These are phyloP conservation scores for Notiomystis cincta DNA, from an alignment of 2,113 vertebrate species.

Conservation along the genomic window DNA sequence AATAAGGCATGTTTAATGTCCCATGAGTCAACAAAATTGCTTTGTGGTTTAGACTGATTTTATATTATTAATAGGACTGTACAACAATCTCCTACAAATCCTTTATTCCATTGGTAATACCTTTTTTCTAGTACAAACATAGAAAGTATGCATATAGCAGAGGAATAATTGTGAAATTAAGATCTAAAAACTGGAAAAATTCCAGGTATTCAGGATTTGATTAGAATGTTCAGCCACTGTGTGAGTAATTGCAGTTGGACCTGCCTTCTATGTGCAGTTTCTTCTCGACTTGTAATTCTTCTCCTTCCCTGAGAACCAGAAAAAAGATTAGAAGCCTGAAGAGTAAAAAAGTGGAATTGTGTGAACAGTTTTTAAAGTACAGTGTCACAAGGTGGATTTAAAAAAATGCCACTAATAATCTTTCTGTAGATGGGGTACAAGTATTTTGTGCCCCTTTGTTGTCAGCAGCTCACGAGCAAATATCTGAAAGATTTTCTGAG, in stretches of 20 bases:
- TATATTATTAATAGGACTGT: constrained; percentile 52
- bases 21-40: constrained; percentile 62
- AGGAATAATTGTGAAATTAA: constrained; percentile 31
- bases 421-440: neutral
- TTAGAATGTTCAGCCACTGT: neutral
- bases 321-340: neutral
- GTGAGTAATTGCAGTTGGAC: neutral
- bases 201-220: neutral
- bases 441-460: neutral
- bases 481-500: neutral
- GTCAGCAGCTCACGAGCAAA: neutral
- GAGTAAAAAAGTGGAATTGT: neutral
- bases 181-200: constrained; percentile 1
- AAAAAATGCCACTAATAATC: neutral
- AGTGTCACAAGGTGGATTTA: neutral
- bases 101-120: constrained; percentile 22
- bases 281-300: neutral
- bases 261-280: neutral
- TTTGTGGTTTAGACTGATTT: constrained; percentile 51
- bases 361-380: neutral
- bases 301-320: neutral
- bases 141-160: neutral
- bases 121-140: constrained; percentile 21
- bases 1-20: constrained; percentile 46
- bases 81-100: constrained; percentile 32